Evolutionary conservation across 2,797 vertebrate genomes (phyloP).

Genomic region (Melanotaenia parkinsoni): DNA sequence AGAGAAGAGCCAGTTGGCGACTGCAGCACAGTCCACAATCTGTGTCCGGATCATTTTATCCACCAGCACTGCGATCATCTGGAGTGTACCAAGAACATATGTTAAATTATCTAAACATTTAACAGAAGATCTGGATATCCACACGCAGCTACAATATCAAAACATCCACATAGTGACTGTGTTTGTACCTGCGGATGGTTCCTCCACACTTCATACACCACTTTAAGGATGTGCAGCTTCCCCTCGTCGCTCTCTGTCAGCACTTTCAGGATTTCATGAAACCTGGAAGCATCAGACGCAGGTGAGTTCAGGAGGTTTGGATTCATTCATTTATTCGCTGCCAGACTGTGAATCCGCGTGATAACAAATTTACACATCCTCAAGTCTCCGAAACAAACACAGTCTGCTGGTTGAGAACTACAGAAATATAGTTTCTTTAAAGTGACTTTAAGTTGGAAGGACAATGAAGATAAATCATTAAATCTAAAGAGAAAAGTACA

Average conservation of each 20-base stretch:
- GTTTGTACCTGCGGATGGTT: slow-evolving; percentile 93
- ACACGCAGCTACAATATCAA: not conserved
- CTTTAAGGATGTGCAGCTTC: slow-evolving; percentile 93
- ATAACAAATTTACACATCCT: no score
- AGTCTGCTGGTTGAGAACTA: not conserved
- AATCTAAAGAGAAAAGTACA: no score
- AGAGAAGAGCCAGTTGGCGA: slow-evolving; percentile 99
- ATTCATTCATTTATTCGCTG: not conserved
- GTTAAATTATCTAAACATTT: not conserved
- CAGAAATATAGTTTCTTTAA: not conserved
- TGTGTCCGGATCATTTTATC: slow-evolving; percentile 98
- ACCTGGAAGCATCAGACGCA: slow-evolving; percentile 78
- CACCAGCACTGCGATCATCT: slow-evolving; percentile 97
- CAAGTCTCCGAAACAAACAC: no score
- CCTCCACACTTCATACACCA: slow-evolving; percentile 94
- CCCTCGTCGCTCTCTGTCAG: slow-evolving; percentile 95
- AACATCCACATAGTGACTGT: rapidly evolving
- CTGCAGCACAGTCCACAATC: slow-evolving; percentile 97
- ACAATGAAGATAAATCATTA: not conserved
- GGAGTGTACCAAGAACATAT: not conserved
- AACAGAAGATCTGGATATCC: not conserved
- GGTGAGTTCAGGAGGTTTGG: not conserved
- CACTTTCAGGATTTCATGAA: slow-evolving; percentile 95
- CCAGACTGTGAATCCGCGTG: no score
- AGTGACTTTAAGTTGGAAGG: not conserved